Base-by-base conservation (phyloP, 1,140 invertebrate genomes). In the Stegodyphus dumicola region DNA sequence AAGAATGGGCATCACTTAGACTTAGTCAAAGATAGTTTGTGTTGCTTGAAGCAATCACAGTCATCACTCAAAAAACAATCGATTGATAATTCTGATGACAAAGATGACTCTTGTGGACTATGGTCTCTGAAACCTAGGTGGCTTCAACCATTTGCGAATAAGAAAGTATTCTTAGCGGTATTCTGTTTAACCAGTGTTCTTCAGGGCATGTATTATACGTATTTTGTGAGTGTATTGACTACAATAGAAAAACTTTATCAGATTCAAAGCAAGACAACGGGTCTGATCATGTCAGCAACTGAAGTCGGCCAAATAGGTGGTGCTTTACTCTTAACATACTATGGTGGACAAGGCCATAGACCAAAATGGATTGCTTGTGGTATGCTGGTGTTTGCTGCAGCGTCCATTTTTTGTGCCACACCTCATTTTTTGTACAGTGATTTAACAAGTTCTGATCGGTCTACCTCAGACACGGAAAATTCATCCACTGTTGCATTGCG, bases 221-320 rank as follows among this genome's bases (percentile, higher is more conserved):
- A 99, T 91, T 97, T 99, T 90, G 97, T 98, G 53, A 97, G 96
- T 89, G 96, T 98, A 79, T 97, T 99, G 89, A 99, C 98, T 51
- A 99, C 97, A 9, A 96, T 99, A 64, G 97, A 99, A 91, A 98
- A 98, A 91, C 92, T 98, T 54, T 99, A 98, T 90, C 95, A 97
- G 92, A 95, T 99, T 70, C 96, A 97, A 89, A 98, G 96, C 76
- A 97, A 96, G 90, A 97, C 96, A 7, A 98, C 96, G 0, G 97
- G 97, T 0, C 94, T 97, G 66, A 94, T 99, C 87, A 94, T 98
- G 92, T 96, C 95, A 78, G 96, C 96, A 10, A 97, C 96, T 33
- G 97, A 99, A 90, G 95, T 99, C 88, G 97, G 98, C 1, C 97
- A 98, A 90, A 97, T 98, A 86, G 94, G 88, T 48, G 90, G 90